Evolutionary conservation across 2,113 vertebrate genomes (phyloP).

Genomic region (Bujurquina vittata): DNA sequence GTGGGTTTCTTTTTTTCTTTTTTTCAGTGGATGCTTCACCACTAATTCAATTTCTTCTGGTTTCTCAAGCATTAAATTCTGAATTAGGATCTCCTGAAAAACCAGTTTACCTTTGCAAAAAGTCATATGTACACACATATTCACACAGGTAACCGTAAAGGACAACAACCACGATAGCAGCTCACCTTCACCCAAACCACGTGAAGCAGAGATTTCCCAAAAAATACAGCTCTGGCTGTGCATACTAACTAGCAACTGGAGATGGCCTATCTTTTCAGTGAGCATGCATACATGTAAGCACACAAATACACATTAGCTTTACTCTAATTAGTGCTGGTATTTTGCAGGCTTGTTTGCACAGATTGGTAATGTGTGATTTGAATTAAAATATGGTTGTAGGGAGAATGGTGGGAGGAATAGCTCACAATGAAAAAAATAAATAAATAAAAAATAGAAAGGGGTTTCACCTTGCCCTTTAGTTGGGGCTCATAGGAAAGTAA

Average conservation of each 20-base stretch:
- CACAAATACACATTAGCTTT: slow-evolving; percentile 57
- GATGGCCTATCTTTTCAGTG: slow-evolving; percentile 52
- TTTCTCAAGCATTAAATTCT: slow-evolving; percentile 56
- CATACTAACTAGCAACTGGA: slow-evolving; percentile 62
- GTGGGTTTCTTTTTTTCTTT: not conserved
- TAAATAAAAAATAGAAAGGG: slow-evolving; percentile 56
- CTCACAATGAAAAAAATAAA: slow-evolving; percentile 79
- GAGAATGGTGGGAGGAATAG: slow-evolving; percentile 62
- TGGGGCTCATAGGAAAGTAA: slow-evolving; percentile 86
- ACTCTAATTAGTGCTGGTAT: slow-evolving; percentile 77
- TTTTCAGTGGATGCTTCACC: slow-evolving; percentile 32
- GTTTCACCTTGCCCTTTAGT: slow-evolving; percentile 79
- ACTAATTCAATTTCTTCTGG: slow-evolving; percentile 52
- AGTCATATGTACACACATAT: not conserved
- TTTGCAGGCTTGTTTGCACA: slow-evolving; percentile 82
- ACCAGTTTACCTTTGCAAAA: slow-evolving; percentile 17
- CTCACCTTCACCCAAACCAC: slow-evolving; percentile 31
- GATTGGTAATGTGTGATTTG: slow-evolving; percentile 85
- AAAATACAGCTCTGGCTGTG: slow-evolving; percentile 55
- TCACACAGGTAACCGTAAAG: not conserved
- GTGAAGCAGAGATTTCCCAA: slow-evolving; percentile 66
- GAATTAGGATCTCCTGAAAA: slow-evolving; percentile 28
- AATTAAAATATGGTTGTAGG: slow-evolving; percentile 84
- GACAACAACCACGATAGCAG: slow-evolving; percentile 22
- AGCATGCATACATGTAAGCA: slow-evolving; percentile 44